Percentiles rank a stretch among this genome's conserved stretches.
Conservation (phyloP, 2,888 invertebrate genomes). For the Oscheius sp. region DNA sequence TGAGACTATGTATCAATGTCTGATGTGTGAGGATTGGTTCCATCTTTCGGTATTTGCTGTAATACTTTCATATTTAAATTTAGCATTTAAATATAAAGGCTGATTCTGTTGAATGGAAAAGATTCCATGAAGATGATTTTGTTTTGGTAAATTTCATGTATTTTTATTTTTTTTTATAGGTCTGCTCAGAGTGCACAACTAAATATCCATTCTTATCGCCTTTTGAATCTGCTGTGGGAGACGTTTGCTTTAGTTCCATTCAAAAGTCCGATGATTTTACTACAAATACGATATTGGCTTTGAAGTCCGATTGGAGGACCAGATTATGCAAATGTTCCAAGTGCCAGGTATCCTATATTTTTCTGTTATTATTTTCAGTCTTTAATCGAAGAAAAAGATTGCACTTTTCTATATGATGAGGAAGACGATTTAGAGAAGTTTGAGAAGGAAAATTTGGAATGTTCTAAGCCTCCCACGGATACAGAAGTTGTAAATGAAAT, state of each 20-base stretch:
- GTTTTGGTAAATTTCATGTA: not conserved
- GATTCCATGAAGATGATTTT: not conserved
- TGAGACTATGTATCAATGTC: conserved; percentile 87
- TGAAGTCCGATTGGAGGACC: conserved; percentile 17
- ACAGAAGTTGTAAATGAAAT: conserved; percentile 36
- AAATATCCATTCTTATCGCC: conserved; percentile 1
- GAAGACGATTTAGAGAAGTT: conserved; percentile 48
- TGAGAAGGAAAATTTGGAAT: conserved; percentile 36
- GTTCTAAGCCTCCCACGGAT: conserved; percentile 20
- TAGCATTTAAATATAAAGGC: conserved; percentile 1
- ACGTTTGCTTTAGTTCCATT: not conserved
- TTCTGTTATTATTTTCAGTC: conserved; percentile 17
- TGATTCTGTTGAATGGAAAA: conserved; percentile 5
- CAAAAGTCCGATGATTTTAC: not conserved
- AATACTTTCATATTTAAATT: not conserved
- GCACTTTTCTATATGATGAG: conserved; percentile 52
- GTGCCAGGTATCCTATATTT: conserved; percentile 36
- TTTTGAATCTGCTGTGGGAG: not conserved
- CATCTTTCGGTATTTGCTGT: conserved; percentile 78
- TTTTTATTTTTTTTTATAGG: not conserved
- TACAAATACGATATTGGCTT: not conserved
- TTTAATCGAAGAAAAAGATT: conserved; percentile 45
- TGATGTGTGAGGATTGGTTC: conserved; percentile 96
- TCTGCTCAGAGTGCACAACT: not conserved
- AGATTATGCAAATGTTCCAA: conserved; percentile 43